Conservation (phyloP, 2,888 invertebrate species). For the Loripinus fragilis region DNA sequence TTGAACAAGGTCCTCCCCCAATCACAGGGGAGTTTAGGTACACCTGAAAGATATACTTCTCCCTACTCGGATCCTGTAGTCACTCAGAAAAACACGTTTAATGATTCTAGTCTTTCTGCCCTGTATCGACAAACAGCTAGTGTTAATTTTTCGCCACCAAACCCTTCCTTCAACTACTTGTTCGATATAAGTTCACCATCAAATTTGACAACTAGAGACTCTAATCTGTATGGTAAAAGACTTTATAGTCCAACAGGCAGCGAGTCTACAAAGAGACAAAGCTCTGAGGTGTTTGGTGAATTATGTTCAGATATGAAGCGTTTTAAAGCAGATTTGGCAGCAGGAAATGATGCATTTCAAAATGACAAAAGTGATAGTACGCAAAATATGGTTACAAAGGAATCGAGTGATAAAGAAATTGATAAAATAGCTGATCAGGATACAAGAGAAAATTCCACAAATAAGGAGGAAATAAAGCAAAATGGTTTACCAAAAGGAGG, state of each 20-base stretch:
- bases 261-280: background rate
- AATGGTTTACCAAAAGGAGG: background rate
- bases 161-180: constrained; percentile 4
- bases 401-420: background rate
- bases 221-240: no score
- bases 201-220: background rate
- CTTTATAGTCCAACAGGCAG: background rate
- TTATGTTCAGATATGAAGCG: background rate
- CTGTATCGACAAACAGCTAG: constrained; percentile 8
- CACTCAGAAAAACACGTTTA: background rate
- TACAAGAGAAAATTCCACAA: background rate
- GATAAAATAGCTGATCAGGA: background rate
- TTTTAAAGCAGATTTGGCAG: background rate
- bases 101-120: constrained; percentile 11
- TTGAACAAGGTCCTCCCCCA: background rate
- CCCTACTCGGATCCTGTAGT: background rate
- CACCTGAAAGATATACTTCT: background rate
- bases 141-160: constrained; percentile 5
- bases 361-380: background rate
- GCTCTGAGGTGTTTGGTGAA: background rate
- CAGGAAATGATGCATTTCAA: background rate
- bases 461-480: background rate
- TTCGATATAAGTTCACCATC: background rate
- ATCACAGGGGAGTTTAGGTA: background rate
- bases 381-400: background rate